These are phyloP conservation scores for Hypomecis atomaria DNA, from an alignment of 2,888 invertebrate species.

Conservation along the genomic window DNA sequence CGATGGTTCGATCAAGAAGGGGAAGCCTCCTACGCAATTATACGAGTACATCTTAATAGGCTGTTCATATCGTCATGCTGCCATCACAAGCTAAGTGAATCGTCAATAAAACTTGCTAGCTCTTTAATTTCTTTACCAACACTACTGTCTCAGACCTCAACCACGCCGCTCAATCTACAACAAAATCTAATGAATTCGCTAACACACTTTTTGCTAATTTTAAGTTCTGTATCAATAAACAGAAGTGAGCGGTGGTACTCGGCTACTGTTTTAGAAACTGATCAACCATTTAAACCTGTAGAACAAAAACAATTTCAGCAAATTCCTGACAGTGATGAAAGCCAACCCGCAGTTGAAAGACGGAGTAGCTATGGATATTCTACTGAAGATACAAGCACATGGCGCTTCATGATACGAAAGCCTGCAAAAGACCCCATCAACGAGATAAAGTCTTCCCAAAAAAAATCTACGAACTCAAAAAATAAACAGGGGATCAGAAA, in stretches of 20 bases:
- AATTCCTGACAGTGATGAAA: slow-evolving; percentile 38
- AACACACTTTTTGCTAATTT: slow-evolving; percentile 27
- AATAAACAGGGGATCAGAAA: slow-evolving; percentile 50
- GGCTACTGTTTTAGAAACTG: slow-evolving; percentile 49
- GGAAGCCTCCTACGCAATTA: too few species aligned
- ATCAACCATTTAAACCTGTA: slow-evolving; percentile 25
- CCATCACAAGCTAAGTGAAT: slow-evolving; percentile 48
- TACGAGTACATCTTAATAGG: slow-evolving; percentile 73
- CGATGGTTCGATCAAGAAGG: too few species aligned
- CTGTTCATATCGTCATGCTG: slow-evolving; percentile 71
- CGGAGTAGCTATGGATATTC: slow-evolving; percentile 4
- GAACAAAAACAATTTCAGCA: slow-evolving; percentile 36
- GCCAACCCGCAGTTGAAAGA: slow-evolving; percentile 21
- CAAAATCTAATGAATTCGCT: slow-evolving; percentile 38
- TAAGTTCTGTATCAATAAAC: slow-evolving; percentile 40
- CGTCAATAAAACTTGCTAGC: slow-evolving; percentile 45
- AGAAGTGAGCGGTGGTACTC: slow-evolving; percentile 63
- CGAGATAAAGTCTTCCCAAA: neutral
- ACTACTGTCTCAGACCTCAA: slow-evolving; percentile 40
- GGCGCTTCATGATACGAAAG: slow-evolving; percentile 42
- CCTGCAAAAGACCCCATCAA: neutral
- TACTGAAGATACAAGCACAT: slow-evolving; percentile 40
- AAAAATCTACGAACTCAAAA: slow-evolving; percentile 18
- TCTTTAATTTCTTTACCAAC: slow-evolving; percentile 51
- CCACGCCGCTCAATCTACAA: slow-evolving; percentile 26